Conservation (phyloP, 2,888 invertebrate species). For the Hirtodrosophila duncani region DNA sequence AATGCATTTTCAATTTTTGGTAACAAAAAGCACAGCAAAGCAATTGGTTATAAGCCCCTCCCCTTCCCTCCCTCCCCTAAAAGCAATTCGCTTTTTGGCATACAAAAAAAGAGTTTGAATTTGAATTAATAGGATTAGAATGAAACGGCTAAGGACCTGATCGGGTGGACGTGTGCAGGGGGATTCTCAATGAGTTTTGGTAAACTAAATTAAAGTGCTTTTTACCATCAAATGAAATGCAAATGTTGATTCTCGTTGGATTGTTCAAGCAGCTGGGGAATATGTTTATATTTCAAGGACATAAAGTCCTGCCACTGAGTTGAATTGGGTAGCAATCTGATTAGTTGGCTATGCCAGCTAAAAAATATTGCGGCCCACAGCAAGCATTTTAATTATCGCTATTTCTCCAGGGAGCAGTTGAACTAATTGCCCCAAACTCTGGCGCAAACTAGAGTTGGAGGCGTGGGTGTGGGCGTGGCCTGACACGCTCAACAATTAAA, state of each 20-base stretch:
- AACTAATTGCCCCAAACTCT: conserved; percentile 60
- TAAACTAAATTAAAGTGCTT: conserved; percentile 69
- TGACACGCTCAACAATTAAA: conserved; percentile 66
- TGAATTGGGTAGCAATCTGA: conserved; percentile 69
- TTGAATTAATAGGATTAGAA: conserved; percentile 68
- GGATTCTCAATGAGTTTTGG: conserved; percentile 49
- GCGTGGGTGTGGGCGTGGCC: not conserved
- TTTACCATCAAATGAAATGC: conserved; percentile 69
- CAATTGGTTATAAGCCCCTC: not conserved
- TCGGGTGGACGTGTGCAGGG: conserved; percentile 13
- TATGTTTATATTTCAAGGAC: conserved; percentile 22
- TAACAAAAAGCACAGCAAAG: conserved; percentile 54
- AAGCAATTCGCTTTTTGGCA: conserved; percentile 39
- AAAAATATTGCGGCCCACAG: conserved; percentile 67
- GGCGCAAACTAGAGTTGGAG: not conserved
- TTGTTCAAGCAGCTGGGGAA: conserved; percentile 16
- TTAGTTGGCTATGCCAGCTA: conserved; percentile 56
- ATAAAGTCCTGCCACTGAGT: conserved; percentile 27
- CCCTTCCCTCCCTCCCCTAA: not conserved
- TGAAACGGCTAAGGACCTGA: conserved; percentile 14
- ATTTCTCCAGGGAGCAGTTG: conserved; percentile 60
- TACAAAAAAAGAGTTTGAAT: conserved; percentile 52
- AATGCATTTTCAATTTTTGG: conserved; percentile 55
- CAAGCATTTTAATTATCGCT: conserved; percentile 68
- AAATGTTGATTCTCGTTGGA: conserved; percentile 57